Base-by-base conservation (phyloP, 2,113 vertebrate genomes). In the Clinocottus analis region DNA sequence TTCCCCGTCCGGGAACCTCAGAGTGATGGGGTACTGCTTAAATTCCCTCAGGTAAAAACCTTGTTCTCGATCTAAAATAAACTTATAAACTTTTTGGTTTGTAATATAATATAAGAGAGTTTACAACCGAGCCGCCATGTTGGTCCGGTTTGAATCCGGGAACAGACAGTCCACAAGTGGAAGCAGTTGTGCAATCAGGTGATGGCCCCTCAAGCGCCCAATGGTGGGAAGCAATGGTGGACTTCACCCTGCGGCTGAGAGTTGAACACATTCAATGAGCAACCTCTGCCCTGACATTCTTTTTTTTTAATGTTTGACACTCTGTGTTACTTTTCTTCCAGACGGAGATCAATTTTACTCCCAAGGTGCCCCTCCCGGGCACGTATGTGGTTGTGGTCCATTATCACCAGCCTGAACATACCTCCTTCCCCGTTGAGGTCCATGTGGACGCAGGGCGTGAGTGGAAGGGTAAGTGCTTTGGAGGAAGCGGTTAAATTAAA, bases 311-410 rank as follows among this genome's bases (percentile, higher is more conserved):
- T n/a, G 19, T 21, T 16, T 60, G 27, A 55, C 3, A n/a, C 21
- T 61, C 45, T 29, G 8, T 51, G 47, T 55, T 33, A 33, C 41
- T 68, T 72, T 71, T 70, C 64, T 9, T 4, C 10, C 89, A 99
- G 98, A 96, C 91, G 10, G 93, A 95, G 86, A 91, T 97, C 80
- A 95, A 84, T 55, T 89, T 99, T 90, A 93, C 51, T 41, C 93
- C 95, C 41, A 90, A 82, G 21, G 91, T 96, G 43, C 93, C 95
- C 5, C 86, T 14, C 23, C 82, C 80, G 0, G 97, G 95, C 83
- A 92, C 86, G 39, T 96, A 98, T 0, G 85, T 96, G 14, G 89
- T 97, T 14, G 84, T 99, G 35, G 83, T 96, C 37, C 96, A 98
- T 87, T 99, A 96, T 85, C 95, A 91, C 77, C 98, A 99, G 80